These are phyloP conservation scores for Andrena haemorrhoa DNA, from an alignment of 2,888 invertebrate genomes.

Conservation along the genomic window DNA sequence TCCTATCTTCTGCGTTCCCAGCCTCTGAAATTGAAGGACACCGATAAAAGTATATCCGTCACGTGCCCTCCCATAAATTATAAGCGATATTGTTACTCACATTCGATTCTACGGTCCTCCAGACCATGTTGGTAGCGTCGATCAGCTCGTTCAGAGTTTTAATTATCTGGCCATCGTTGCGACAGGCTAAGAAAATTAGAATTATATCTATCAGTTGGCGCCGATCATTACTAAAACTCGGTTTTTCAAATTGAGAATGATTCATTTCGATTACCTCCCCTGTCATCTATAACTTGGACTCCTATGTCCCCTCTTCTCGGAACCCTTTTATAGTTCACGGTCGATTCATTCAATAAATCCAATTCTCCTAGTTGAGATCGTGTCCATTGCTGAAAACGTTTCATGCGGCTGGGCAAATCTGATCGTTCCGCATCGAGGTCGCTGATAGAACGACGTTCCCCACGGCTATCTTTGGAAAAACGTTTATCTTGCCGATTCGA, in stretches of 20 bases:
- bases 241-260: background rate
- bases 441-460: background rate
- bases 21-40: slow-evolving; percentile 81
- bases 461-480: background rate
- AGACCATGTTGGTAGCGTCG: slow-evolving; percentile 89
- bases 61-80: no score
- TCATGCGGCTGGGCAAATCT: background rate
- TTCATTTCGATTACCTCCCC: slow-evolving; percentile 85
- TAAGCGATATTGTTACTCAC: slow-evolving; percentile 78
- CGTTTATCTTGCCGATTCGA: slow-evolving; percentile 6
- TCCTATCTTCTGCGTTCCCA: slow-evolving; percentile 90
- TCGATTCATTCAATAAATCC: slow-evolving; percentile 4
- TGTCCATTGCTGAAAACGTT: background rate
- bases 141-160: slow-evolving; percentile 89
- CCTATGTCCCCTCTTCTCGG: slow-evolving; percentile 89
- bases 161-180: slow-evolving; percentile 87
- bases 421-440: background rate
- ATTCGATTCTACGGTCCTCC: slow-evolving; percentile 88
- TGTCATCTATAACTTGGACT: slow-evolving; percentile 87
- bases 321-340: slow-evolving; percentile 67
- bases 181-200: slow-evolving; percentile 73
- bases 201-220: slow-evolving; percentile 5
- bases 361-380: background rate
- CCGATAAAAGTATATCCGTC: background rate
- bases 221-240: background rate